Percentiles rank a stretch among this genome's conserved stretches.
These are phyloP conservation scores for Pinctada fucata DNA, from an alignment of 2,888 invertebrate species.

Conservation along the genomic window DNA sequence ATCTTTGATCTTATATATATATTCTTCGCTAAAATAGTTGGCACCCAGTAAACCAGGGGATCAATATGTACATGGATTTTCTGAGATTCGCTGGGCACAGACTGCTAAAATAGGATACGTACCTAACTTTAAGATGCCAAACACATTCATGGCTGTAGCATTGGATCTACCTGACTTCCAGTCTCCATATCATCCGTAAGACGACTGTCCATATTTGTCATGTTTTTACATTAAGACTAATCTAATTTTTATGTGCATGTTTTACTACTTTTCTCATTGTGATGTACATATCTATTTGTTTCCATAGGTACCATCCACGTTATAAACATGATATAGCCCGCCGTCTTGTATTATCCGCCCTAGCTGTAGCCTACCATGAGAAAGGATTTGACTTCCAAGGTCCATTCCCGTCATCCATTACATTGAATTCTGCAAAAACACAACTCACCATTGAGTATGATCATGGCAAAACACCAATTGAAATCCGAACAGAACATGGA, in stretches of 20 bases:
- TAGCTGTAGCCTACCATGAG: conserved; percentile 66
- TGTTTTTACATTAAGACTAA: no score
- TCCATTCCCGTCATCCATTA: conserved; percentile 57
- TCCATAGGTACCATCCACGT: conserved; percentile 66
- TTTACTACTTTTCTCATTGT: no score
- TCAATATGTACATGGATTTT: conserved; percentile 38
- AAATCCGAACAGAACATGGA: conserved; percentile 39
- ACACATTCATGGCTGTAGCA: conserved; percentile 68
- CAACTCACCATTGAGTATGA: conserved; percentile 47
- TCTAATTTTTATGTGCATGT: no score
- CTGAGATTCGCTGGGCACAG: conserved; percentile 64
- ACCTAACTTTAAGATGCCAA: conserved; percentile 57
- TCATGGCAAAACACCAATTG: conserved; percentile 41
- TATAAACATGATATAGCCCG: conserved; percentile 66
- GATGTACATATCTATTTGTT: no score
- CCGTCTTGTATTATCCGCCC: conserved; percentile 62
- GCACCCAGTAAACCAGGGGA: conserved; percentile 21
- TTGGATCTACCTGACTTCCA: conserved; percentile 66
- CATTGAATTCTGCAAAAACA: not conserved
- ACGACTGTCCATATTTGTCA: no score
- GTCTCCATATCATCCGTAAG: conserved; percentile 57
- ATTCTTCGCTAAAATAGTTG: no score
- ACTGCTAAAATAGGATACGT: conserved; percentile 63
- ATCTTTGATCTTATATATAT: no score
- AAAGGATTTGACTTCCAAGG: conserved; percentile 60